A percentile compares a stretch with the other conserved stretches of the same genome.
Evolutionary conservation across 2,888 invertebrate genomes (phyloP).

Genomic region (Apamea crenata): DNA sequence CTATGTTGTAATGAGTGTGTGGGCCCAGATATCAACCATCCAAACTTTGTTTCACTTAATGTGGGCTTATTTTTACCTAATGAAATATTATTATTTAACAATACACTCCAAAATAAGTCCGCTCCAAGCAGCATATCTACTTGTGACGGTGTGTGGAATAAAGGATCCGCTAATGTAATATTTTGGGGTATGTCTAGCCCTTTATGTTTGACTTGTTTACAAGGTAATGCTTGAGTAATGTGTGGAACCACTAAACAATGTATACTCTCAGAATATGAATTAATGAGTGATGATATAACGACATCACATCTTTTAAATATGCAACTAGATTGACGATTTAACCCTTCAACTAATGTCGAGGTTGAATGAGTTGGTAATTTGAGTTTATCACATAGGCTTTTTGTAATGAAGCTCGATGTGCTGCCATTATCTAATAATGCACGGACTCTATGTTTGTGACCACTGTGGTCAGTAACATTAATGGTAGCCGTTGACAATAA

Average conservation of each 20-base stretch:
- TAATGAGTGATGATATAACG: slow-evolving; percentile 12
- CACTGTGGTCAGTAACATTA: too few relatives aligned
- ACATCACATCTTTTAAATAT: not conserved
- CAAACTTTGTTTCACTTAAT: slow-evolving; percentile 24
- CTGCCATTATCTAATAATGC: too few relatives aligned
- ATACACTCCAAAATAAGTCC: slow-evolving; percentile 22
- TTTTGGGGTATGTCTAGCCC: slow-evolving; percentile 9
- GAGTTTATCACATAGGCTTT: too few relatives aligned
- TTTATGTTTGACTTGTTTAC: slow-evolving; percentile 3
- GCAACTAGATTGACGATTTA: not conserved
- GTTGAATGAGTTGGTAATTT: too few relatives aligned
- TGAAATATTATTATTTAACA: slow-evolving; percentile 8
- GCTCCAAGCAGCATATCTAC: slow-evolving; percentile 27
- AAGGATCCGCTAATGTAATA: slow-evolving; percentile 21
- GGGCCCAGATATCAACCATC: slow-evolving; percentile 16
- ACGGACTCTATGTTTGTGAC: too few relatives aligned
- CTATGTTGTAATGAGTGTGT: slow-evolving; percentile 4
- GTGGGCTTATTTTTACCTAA: slow-evolving; percentile 23
- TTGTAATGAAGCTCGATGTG: too few relatives aligned
- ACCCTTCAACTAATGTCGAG: too few relatives aligned
- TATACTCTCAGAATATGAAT: slow-evolving; percentile 13
- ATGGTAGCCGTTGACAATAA: too few relatives aligned
- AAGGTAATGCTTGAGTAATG: slow-evolving; percentile 20
- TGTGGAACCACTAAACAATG: slow-evolving; percentile 8
- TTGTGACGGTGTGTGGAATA: slow-evolving; percentile 19